phyloP scores from a whole-genome alignment of 2,888 invertebrate species.

The Allygus modestus region DNA sequence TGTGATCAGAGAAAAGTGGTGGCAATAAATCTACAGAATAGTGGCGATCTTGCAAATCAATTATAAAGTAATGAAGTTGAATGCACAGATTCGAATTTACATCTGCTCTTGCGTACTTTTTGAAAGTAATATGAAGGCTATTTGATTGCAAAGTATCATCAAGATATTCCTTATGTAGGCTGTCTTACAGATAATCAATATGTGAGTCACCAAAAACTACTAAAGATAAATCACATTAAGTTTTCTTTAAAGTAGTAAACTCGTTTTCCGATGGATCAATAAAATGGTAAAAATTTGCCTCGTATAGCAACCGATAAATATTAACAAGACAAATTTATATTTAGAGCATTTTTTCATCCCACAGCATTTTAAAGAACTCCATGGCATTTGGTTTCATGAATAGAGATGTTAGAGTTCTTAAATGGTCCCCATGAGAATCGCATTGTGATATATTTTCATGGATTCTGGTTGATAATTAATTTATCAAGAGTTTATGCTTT shows the following conservation, averaged over 20 bases:
- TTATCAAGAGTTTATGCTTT: too few species aligned
- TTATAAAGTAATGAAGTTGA: slow-evolving; percentile 34
- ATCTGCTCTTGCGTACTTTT: slow-evolving; percentile 21
- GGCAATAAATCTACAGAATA: slow-evolving; percentile 23
- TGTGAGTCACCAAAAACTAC: slow-evolving; percentile 15
- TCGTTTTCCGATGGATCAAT: neutral
- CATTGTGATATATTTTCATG: too few species aligned
- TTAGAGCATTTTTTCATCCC: neutral
- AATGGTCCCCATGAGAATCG: too few species aligned
- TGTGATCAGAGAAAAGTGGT: slow-evolving; percentile 33
- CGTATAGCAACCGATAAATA: neutral
- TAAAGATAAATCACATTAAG: neutral
- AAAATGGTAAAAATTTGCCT: neutral
- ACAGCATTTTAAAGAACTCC: slow-evolving; percentile 1
- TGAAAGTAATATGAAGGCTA: neutral
- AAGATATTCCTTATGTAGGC: neutral
- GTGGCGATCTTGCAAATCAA: neutral
- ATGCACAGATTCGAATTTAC: neutral
- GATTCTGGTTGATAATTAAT: too few species aligned
- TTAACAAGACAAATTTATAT: neutral
- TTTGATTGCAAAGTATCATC: neutral
- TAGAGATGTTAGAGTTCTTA: too few species aligned
- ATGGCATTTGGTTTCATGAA: too few species aligned
- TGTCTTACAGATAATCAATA: neutral
- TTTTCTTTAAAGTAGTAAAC: neutral